Evolutionary conservation across 2,113 vertebrate genomes (phyloP).

Genomic region (Apteryx owenii): DNA sequence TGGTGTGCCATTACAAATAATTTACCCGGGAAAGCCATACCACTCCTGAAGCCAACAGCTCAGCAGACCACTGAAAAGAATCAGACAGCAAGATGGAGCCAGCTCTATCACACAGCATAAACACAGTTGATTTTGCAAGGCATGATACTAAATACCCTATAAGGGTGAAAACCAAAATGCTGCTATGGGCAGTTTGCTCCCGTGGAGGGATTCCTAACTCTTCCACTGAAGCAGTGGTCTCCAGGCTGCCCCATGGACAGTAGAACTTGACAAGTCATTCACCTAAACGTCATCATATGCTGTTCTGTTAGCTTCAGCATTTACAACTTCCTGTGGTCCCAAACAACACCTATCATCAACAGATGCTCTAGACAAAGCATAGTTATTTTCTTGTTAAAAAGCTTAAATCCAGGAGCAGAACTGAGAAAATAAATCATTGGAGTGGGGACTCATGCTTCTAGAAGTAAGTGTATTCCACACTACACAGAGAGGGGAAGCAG

Average conservation of each 20-base stretch:
- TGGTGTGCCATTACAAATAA: not conserved
- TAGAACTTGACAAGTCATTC: not conserved
- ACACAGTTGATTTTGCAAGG: not conserved
- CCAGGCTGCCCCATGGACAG: not conserved
- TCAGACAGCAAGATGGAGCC: not conserved
- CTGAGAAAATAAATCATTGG: not conserved
- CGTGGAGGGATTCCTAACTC: not conserved
- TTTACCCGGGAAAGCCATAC: not conserved
- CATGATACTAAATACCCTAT: rapidly evolving
- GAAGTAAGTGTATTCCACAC: rapidly evolving
- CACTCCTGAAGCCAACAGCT: not conserved
- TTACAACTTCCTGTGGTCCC: not conserved
- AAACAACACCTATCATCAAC: not conserved
- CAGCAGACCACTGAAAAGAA: not conserved
- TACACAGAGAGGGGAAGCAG: not conserved
- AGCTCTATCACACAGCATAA: not conserved
- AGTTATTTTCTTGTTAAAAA: not conserved
- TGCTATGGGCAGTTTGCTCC: not conserved
- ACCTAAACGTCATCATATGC: rapidly evolving
- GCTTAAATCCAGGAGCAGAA: not conserved
- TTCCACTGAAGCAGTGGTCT: not conserved
- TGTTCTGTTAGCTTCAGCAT: not conserved
- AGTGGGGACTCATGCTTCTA: not conserved
- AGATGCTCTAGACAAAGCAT: not conserved
- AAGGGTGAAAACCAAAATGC: not conserved